Evolutionary conservation across 2,113 vertebrate species (phyloP).

Genomic region (Megatriorchis doriae): DNA sequence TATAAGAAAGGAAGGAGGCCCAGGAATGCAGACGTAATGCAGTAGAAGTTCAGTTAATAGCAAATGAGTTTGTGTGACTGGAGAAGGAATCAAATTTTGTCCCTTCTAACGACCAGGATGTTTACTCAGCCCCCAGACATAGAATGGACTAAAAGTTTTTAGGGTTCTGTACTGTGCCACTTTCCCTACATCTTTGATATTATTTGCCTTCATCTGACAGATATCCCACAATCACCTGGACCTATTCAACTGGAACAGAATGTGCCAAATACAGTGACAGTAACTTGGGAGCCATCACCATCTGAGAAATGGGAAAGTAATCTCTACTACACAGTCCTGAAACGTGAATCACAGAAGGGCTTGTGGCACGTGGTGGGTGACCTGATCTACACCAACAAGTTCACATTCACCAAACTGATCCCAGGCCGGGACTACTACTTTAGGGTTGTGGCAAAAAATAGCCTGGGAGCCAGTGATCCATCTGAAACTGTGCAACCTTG

Average conservation of each 20-base stretch:
- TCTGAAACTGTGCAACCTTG: slow-evolving; percentile 80
- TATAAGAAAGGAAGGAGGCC: not conserved
- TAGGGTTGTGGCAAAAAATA: slow-evolving; percentile 84
- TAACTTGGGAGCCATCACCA: slow-evolving; percentile 83
- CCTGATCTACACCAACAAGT: slow-evolving; percentile 86
- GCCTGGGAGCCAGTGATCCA: slow-evolving; percentile 76
- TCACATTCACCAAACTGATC: slow-evolving; percentile 79
- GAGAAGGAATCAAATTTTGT: not conserved
- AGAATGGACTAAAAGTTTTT: not conserved
- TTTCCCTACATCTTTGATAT: not conserved
- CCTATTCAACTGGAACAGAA: slow-evolving; percentile 81
- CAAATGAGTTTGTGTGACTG: not conserved
- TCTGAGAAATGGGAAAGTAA: slow-evolving; percentile 80
- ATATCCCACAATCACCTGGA: slow-evolving; percentile 83
- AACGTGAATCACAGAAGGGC: slow-evolving; percentile 76
- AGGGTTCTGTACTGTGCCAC: not conserved
- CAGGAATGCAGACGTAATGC: not conserved
- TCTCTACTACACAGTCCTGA: slow-evolving; percentile 84
- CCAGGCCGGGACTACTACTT: slow-evolving; percentile 84
- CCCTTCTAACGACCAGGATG: not conserved
- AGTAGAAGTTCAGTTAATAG: not conserved
- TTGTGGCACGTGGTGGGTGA: slow-evolving; percentile 79
- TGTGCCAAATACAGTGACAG: slow-evolving; percentile 83
- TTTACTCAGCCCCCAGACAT: not conserved
- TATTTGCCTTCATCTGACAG: slow-evolving; percentile 60